Percentiles rank a stretch among this genome's conserved stretches.
These are phyloP conservation scores for Prochilodus magdalenae DNA, from an alignment of 2,113 vertebrate species.

Conservation along the genomic window DNA sequence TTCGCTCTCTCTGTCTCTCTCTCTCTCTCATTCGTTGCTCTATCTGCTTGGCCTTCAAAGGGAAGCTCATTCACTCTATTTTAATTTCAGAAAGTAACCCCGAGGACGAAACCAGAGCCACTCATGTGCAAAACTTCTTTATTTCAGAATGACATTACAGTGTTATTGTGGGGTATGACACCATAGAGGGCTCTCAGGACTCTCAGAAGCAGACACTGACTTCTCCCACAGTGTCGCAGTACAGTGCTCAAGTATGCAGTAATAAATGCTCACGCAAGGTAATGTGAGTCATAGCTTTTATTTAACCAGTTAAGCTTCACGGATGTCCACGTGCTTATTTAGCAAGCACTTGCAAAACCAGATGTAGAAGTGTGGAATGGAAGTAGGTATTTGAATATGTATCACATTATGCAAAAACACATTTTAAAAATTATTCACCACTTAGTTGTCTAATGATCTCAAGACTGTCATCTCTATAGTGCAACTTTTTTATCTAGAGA, in stretches of 20 bases:
- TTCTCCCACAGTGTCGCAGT: slow-evolving; percentile 50
- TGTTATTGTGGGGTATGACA: slow-evolving; percentile 63
- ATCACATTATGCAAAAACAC: not conserved
- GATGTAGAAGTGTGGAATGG: not conserved
- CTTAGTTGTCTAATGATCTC: no score
- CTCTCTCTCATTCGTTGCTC: slow-evolving; percentile 63
- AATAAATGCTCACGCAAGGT: slow-evolving; percentile 41
- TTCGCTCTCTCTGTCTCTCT: slow-evolving; percentile 69
- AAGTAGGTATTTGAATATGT: not conserved
- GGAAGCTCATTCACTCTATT: slow-evolving; percentile 79
- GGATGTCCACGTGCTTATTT: not conserved
- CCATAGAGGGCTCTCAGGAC: slow-evolving; percentile 53
- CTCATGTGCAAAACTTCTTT: slow-evolving; percentile 63
- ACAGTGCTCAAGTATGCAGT: slow-evolving; percentile 40
- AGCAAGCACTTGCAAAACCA: not conserved
- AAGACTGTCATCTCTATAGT: no score
- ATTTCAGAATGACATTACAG: slow-evolving; percentile 64
- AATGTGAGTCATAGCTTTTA: slow-evolving; percentile 34
- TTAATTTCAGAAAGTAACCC: slow-evolving; percentile 79
- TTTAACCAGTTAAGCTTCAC: slow-evolving; percentile 21
- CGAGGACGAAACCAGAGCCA: slow-evolving; percentile 65
- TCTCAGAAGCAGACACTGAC: slow-evolving; percentile 42
- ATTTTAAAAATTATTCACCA: no score
- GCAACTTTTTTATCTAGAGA: no score
- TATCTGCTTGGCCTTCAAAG: slow-evolving; percentile 82